phyloP scores from a whole-genome alignment of 1,140 invertebrate species.

The Scaptomyza montana region DNA sequence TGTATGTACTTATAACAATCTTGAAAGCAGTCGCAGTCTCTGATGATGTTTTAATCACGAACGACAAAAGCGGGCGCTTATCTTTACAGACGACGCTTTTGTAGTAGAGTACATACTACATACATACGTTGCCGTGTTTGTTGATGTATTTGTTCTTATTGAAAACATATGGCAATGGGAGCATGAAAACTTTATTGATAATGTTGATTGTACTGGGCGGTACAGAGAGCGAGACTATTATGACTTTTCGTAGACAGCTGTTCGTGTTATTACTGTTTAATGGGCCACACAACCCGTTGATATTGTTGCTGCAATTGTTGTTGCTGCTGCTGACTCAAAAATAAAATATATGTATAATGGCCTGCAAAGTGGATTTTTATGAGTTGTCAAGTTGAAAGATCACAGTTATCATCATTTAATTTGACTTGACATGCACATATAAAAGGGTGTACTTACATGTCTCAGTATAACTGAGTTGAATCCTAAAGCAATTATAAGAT shows the following conservation, averaged over 20 bases:
- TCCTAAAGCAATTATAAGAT: background rate
- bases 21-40: constrained; percentile 45
- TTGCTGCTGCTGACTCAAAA: constrained; percentile 9
- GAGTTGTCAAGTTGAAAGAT: constrained; percentile 28
- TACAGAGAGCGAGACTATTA: constrained; percentile 32
- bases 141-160: constrained; percentile 39
- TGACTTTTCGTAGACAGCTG: constrained; percentile 44
- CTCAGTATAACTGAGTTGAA: background rate
- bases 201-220: constrained; percentile 7
- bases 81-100: constrained; percentile 48
- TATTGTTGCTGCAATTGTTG: background rate
- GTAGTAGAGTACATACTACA: background rate
- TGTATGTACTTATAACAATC: constrained; percentile 35
- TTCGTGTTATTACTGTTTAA: constrained; percentile 44
- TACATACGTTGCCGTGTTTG: constrained; percentile 21
- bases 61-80: constrained; percentile 52
- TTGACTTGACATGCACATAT: background rate
- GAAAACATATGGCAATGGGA: constrained; percentile 52
- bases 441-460: constrained; percentile 4
- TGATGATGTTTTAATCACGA: constrained; percentile 61
- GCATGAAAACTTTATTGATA: constrained; percentile 55
- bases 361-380: constrained; percentile 22
- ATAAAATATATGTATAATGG: constrained; percentile 5
- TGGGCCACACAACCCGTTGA: constrained; percentile 13
- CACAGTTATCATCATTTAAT: constrained; percentile 13